Percentiles rank a stretch among this genome's conserved stretches.
phyloP scores from a whole-genome alignment of 2,797 vertebrate genomes.

The Sternarchorhynchus goeldii region DNA sequence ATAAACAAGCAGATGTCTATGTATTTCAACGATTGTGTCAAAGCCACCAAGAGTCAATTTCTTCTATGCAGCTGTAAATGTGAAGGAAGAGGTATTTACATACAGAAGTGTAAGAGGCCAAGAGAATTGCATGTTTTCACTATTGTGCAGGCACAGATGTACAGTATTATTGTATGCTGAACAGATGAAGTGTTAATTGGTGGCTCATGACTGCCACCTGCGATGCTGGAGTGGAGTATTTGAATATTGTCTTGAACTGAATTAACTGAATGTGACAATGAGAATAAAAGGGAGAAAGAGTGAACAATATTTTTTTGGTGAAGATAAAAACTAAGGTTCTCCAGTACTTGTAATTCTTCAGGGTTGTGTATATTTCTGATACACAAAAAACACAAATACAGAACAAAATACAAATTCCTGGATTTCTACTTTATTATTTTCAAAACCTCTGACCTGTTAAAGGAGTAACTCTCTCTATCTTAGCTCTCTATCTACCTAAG shows the following conservation, averaged over 20 bases:
- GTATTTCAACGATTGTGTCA: too few relatives aligned
- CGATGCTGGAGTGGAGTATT: slow-evolving; percentile 26
- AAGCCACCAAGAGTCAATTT: too few relatives aligned
- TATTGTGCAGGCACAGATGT: slow-evolving; percentile 1
- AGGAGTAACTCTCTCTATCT: background rate
- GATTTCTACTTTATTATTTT: too few relatives aligned
- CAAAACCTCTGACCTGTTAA: background rate
- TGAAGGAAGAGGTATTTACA: background rate
- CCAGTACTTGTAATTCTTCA: too few relatives aligned
- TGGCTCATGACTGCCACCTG: slow-evolving; percentile 34
- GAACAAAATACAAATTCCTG: too few relatives aligned
- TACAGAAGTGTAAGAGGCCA: too few relatives aligned
- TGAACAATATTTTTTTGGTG: background rate
- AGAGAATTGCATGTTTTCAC: background rate
- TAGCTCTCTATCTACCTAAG: background rate
- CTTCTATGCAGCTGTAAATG: too few relatives aligned
- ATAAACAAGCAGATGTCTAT: too few relatives aligned
- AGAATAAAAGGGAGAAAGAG: too few relatives aligned
- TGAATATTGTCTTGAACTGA: background rate
- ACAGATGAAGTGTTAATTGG: slow-evolving; percentile 22
- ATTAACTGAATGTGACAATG: too few relatives aligned
- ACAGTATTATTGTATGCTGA: background rate
- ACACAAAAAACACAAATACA: too few relatives aligned
- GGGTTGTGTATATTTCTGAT: too few relatives aligned
- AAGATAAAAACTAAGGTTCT: background rate